Base-by-base conservation (phyloP, 2,888 invertebrate genomes). In the Notodonta ziczac region DNA sequence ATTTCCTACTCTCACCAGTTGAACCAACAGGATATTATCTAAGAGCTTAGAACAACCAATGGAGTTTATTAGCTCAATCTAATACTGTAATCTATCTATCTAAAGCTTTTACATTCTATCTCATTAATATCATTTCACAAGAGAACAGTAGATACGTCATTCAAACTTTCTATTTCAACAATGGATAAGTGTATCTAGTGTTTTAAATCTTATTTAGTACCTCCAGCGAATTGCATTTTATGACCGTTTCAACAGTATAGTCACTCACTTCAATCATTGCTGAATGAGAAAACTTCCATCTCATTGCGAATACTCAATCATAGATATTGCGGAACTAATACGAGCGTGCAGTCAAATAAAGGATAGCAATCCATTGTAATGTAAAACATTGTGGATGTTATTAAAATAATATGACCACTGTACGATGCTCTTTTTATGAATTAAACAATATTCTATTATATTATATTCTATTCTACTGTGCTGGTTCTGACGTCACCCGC, bases 101-200 rank as follows among this genome's bases (percentile, higher is more conserved):
- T 50, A 50, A 16, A 16, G 16, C 62, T 39, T 46, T 61, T 65
- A 56, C 63, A 57, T 46, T 5, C 46, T 46, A 61, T 66, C 67
- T 61, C 58, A 54, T 58, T 60, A 60, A 65, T 59, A 63, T 61
- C 65, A 64, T 76, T 78, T 82, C 76, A 50, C 50, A 50, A 50
- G 8, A 50, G 52, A 52, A 32, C 4, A 9, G 24, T 32, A 10
- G n/a, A 24, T 13, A 46, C 46, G 46, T 52, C 32, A 52, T 35
- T 52, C 12, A 32, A 32, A 52, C 52, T 52, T 52, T 52, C 52
- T 5, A 52, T 52, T 52, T 52, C 52, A 52, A 32, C 16, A 32
- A 13, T 10, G 10, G 24, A 10, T 12, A 7, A 42, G 4, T 42
- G 12, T 51, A 5, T 24, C 2, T 51, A 9, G 51, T 51, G 42